Percentiles rank a stretch among this genome's conserved stretches.
Conservation (phyloP, 2,113 vertebrate genomes). For the Nerophis ophidion region DNA sequence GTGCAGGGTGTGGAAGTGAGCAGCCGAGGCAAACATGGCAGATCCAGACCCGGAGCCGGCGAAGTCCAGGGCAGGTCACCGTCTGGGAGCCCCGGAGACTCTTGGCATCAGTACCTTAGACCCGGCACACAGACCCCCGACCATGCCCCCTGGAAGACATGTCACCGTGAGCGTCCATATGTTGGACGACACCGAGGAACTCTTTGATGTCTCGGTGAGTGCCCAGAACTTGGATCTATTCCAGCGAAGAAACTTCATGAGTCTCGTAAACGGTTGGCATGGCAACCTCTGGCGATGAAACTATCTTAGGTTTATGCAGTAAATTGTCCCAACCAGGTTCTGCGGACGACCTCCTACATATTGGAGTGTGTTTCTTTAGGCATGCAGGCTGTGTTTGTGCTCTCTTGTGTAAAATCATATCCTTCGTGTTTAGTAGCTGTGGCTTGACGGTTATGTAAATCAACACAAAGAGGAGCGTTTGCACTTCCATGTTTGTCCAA, state of each 20-base stretch:
- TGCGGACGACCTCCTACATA: conserved; percentile 3
- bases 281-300: conserved; percentile 56
- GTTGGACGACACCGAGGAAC: conserved; percentile 92
- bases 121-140: conserved; percentile 82
- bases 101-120: conserved; percentile 95
- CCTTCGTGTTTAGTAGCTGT: neutral
- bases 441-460: neutral
- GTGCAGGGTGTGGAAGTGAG: conserved; percentile 49
- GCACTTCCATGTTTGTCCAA: neutral
- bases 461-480: neutral
- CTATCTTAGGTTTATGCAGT: conserved; percentile 4
- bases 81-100: conserved; percentile 86
- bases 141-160: conserved; percentile 85
- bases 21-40: conserved; percentile 76
- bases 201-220: conserved; percentile 93
- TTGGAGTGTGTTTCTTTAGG: conserved; percentile 5
- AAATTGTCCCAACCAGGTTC: conserved; percentile 10
- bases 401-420: conserved; percentile 5
- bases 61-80: conserved; percentile 81
- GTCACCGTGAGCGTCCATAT: conserved; percentile 88
- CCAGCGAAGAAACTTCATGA: conserved; percentile 36
- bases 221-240: conserved; percentile 2
- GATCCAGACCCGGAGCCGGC: conserved; percentile 85
- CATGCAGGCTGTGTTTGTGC: neutral
- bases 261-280: conserved; percentile 61